Base-by-base conservation (phyloP, 2,113 vertebrate species). In the Larimichthys polyactis region DNA sequence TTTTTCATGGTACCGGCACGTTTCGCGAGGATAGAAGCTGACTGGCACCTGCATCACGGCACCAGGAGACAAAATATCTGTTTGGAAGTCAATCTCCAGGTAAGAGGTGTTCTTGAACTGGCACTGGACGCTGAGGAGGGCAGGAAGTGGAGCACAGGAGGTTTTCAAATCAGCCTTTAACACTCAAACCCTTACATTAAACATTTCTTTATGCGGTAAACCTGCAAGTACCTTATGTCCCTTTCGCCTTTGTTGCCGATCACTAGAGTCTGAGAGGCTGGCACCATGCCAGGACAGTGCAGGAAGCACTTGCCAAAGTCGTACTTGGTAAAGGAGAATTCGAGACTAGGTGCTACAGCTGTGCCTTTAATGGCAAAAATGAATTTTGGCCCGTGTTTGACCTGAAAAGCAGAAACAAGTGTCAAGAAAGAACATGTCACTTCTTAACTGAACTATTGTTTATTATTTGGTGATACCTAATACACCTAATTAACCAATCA, bases 291-390 rank as follows among this genome's bases (percentile, higher is more conserved):
- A 0, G 93, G 87, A 0, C 78, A 87, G 85, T 93, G 94, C 81
- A 96, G 89, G 69, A 97, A 97, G 78, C 95, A 95, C 79, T 89
- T 91, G 46, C 97, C 97, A 87, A 99, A 99, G 92, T 96, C 94
- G 83, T 96, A 88, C 79, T 90, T 96, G 73, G 93, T 95, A 86
- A 96, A 96, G 66, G 96, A 97, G 90, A 98, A 98, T 36, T 96
- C 92, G 52, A 97, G 17, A 1, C 91, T 86, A 0, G 95, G 95
- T 29, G 90, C 83, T 32, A 95, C 75, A 1, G 93, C 94, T 0
- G 76, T 89, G 54, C 96, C 96, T 43, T 65, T 79, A 36, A 99
- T 63, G 8, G 51, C 2, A 6, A 96, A 96, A 1, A 2, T 82
- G 27, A 96, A 96, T 0, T 70, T 88, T 4, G 96, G 95, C 0